Evolutionary conservation across 35 echinoderm and acorn worm species (phyloP), one percentile per base, ranked within the genome.

Genomic region (Acanthaster planci): DNA sequence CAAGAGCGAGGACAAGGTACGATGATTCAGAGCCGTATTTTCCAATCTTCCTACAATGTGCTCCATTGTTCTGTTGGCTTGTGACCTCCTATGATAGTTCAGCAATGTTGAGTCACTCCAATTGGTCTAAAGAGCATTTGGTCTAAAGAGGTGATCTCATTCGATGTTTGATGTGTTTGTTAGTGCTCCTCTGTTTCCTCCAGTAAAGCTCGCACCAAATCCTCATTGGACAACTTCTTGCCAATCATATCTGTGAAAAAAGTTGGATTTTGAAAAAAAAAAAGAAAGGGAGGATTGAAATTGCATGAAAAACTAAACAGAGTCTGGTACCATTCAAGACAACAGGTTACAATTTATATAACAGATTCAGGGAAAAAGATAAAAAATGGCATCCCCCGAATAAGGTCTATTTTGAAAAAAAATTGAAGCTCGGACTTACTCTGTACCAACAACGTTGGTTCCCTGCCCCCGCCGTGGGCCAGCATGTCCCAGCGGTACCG

Each of bases 211-310:
- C 89, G 38, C 7, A 96, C 93, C 30, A 96, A 64, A 37, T 96
- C 89, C 40, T 92, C 89, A 4, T 85, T 92, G 2, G 85, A 85
- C 4, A 87, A 68, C 39, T 87, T 84, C 60, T 92, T 84, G 36
- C 94, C 94, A 58, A 97, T 40, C 94, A 97, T 97, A 90, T 93
- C 94, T 97, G 87, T 19, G 50, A 34, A n/a, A n/a, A n/a, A n/a
- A n/a, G n/a, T n/a, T n/a, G n/a, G n/a, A n/a, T n/a, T n/a, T n/a
- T n/a, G 17, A 36, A 67, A 80, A 67, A 47, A 76, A 55, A 38
- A 91, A 83, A 60, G 52, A 36, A 81, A 64, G 22, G 40, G 55
- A 5, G 50, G 53, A 51, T 40, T 1, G 39, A 18, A 56, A 59
- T 59, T n/a, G 4, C 19, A n/a, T 59, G 3, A n/a, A 19, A 59